Evolutionary conservation across 1,140 invertebrate species (phyloP).

Genomic region (Theocolax elegans): DNA sequence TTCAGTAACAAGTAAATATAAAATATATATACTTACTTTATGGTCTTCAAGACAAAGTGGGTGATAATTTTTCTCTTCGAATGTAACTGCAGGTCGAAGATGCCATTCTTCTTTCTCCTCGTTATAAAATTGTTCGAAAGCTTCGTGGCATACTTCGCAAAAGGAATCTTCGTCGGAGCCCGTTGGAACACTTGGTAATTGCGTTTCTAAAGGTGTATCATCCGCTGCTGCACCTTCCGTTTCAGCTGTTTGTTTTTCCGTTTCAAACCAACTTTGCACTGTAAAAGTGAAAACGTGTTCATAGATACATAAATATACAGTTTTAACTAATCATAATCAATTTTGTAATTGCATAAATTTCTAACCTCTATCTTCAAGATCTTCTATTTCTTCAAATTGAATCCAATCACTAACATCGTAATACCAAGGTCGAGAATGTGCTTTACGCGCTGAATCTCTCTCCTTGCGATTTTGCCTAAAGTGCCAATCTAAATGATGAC

Average conservation of each 20-base stretch:
- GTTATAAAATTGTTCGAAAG: conserved; percentile 93
- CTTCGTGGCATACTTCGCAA: conserved; percentile 91
- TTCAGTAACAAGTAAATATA: not conserved
- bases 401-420: conserved; percentile 93
- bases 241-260: conserved; percentile 72
- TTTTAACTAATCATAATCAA: not conserved
- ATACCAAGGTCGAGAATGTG: conserved; percentile 89
- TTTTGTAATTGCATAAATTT: not conserved
- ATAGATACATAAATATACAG: not conserved
- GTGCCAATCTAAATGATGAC: conserved; percentile 97
- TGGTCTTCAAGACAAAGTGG: conserved; percentile 91
- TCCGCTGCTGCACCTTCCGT: conserved; percentile 64
- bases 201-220: conserved; percentile 64
- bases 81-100: conserved; percentile 81
- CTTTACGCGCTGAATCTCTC: conserved; percentile 83
- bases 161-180: conserved; percentile 71
- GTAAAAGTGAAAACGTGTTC: too few species aligned
- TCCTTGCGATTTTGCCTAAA: conserved; percentile 92
- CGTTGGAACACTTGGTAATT: conserved; percentile 71
- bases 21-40: conserved; percentile 70
- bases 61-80: conserved; percentile 87
- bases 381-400: conserved; percentile 93
- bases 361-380: conserved; percentile 87
- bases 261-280: conserved; percentile 92
- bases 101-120: conserved; percentile 98